These are phyloP conservation scores for Drosophila atroscutellata DNA, from an alignment of 2,888 invertebrate species.

Conservation along the genomic window DNA sequence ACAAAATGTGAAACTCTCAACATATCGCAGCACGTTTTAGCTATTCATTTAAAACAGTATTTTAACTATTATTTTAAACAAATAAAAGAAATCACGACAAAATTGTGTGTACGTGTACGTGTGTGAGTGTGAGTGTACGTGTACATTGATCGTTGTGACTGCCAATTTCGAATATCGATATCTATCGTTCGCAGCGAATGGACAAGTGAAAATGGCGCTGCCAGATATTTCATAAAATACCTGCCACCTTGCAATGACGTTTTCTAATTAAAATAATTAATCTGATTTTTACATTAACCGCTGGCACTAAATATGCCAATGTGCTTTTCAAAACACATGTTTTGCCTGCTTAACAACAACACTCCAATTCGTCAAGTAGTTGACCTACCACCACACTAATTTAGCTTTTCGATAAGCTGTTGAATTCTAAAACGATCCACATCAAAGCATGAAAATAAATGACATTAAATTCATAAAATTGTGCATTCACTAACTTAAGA, in stretches of 20 bases:
- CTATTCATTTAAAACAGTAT: conserved; percentile 42
- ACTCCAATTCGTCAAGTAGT: background rate
- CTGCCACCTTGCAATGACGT: background rate
- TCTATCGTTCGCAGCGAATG: conserved; percentile 35
- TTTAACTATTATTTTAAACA: conserved; percentile 72
- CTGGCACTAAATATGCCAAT: too few relatives aligned
- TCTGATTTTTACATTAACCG: too few relatives aligned
- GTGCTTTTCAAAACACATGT: background rate
- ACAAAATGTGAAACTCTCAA: conserved; percentile 29
- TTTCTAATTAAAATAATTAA: background rate
- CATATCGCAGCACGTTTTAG: conserved; percentile 43
- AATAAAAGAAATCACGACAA: conserved; percentile 80
- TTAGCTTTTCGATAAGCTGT: background rate
- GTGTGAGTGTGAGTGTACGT: conserved; percentile 67
- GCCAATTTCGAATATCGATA: conserved; percentile 36
- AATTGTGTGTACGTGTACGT: conserved; percentile 77
- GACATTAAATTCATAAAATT: background rate
- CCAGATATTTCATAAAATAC: conserved; percentile 23
- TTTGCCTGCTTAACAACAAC: too few relatives aligned
- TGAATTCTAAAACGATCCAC: conserved; percentile 6
- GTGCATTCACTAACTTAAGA: background rate
- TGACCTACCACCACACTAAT: conserved; percentile 8
- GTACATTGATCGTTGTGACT: conserved; percentile 50
- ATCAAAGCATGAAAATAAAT: background rate
- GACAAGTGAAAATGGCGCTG: conserved; percentile 21